phyloP scores from a whole-genome alignment of 2,888 invertebrate species.

The Incurvaria masculella region DNA sequence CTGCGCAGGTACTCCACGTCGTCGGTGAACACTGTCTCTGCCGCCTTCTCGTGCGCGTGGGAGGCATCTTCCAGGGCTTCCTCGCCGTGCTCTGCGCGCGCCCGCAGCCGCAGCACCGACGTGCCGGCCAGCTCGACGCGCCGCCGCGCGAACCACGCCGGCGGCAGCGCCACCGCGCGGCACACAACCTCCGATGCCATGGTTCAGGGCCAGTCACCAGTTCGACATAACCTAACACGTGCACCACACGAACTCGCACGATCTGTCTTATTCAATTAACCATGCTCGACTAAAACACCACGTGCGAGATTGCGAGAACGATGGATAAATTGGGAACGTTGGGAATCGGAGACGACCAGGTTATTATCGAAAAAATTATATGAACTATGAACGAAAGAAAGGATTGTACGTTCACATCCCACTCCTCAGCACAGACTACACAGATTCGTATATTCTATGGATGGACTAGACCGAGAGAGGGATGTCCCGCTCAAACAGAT shows the following conservation, averaged over 20 bases:
- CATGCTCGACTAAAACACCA: background rate
- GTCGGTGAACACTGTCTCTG: constrained; percentile 55
- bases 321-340: no score
- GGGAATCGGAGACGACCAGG: no score
- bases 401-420: no score
- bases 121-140: constrained; percentile 53
- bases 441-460: no score
- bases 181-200: constrained; percentile 21
- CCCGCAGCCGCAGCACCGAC: constrained; percentile 47
- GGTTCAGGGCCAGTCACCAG: background rate
- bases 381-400: no score
- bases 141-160: constrained; percentile 29
- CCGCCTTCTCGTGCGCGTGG: constrained; percentile 40
- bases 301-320: no score
- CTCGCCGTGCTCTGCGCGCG: constrained; percentile 47
- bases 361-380: no score
- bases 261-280: background rate
- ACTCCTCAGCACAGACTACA: no score
- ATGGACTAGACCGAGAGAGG: no score
- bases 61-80: constrained; percentile 41
- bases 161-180: constrained; percentile 35
- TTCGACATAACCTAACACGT: background rate
- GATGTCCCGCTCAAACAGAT: no score
- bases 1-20: constrained; percentile 82
- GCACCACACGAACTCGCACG: background rate